phyloP scores from a whole-genome alignment of 2,113 vertebrate genomes.

The Odontesthes bonariensis region DNA sequence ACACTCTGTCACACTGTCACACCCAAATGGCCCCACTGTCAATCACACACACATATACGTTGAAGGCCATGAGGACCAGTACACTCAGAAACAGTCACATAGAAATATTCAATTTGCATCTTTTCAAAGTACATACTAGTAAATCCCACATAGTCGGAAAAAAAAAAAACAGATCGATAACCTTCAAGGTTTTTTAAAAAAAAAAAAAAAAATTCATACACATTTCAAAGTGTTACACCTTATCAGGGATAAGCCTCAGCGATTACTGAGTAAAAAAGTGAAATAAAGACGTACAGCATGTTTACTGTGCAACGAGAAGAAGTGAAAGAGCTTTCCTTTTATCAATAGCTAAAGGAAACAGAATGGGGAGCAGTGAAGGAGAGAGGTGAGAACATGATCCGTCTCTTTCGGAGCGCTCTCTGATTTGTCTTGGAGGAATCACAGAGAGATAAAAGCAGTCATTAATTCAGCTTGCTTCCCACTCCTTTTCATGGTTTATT shows the following conservation, averaged over 20 bases:
- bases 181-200: neutral
- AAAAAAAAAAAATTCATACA: neutral
- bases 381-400: conserved; percentile 32
- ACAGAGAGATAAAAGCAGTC: conserved; percentile 16
- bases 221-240: neutral
- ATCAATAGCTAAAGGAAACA: conserved; percentile 13
- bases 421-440: neutral
- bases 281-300: neutral
- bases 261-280: neutral
- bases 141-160: neutral
- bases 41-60: conserved; percentile 43
- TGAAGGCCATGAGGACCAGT: conserved; percentile 6
- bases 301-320: neutral
- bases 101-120: neutral
- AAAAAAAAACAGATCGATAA: neutral
- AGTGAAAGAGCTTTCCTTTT: conserved; percentile 1
- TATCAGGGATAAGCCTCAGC: neutral
- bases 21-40: conserved; percentile 55
- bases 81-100: neutral
- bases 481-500: conserved; percentile 17
- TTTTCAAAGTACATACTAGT: neutral
- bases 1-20: conserved; percentile 68
- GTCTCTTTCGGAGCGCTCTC: neutral
- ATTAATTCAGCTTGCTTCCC: conserved; percentile 12
- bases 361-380: conserved; percentile 4